Conservation (phyloP, 2,113 vertebrate genomes). For the Eretmochelys imbricata region DNA sequence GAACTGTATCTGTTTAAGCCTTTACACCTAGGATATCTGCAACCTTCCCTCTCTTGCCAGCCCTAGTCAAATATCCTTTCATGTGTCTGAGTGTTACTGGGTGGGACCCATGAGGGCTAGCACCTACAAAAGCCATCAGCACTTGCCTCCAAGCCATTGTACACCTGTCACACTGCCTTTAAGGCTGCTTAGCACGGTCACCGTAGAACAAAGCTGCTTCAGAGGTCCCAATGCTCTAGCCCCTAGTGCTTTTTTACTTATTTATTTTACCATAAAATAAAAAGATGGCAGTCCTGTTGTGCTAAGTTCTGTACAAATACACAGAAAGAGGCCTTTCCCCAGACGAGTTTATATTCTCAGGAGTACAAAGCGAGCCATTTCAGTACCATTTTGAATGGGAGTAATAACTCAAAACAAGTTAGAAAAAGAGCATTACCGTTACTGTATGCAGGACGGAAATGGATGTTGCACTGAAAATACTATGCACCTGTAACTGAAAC, state of each 20-base stretch:
- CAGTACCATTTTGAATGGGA: not conserved
- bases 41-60: not conserved
- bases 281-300: rapidly evolving
- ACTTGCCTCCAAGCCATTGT: not conserved
- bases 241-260: no score
- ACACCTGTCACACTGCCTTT: no score
- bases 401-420: not conserved
- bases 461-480: not conserved
- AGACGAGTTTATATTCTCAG: not conserved
- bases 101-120: not conserved
- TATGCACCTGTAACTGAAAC: not conserved
- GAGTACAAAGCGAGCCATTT: not conserved
- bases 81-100: not conserved
- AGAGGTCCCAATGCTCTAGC: not conserved
- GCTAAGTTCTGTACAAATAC: not conserved
- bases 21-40: not conserved
- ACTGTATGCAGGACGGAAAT: not conserved
- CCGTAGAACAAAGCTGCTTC: not conserved
- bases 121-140: not conserved
- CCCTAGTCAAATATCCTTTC: not conserved
- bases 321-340: not conserved
- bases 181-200: not conserved
- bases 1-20: not conserved
- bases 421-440: rapidly evolving
- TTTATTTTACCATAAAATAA: not conserved